These are phyloP conservation scores for Discoglossus pictus DNA, from an alignment of 2,797 vertebrate species.

Conservation along the genomic window DNA sequence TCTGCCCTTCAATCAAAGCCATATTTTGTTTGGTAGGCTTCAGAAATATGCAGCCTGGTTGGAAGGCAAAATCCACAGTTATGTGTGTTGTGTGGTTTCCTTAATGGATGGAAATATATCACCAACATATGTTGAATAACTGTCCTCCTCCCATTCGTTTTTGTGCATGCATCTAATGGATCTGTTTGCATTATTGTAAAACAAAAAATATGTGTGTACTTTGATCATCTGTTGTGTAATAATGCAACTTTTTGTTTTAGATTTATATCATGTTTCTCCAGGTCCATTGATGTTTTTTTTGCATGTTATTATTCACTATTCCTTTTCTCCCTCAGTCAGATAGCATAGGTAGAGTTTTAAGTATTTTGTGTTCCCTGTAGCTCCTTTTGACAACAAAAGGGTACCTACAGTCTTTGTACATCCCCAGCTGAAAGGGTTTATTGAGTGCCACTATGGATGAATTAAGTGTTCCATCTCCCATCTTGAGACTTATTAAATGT, in stretches of 20 bases:
- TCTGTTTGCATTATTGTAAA: background rate
- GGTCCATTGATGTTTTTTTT: background rate
- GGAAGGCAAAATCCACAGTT: background rate
- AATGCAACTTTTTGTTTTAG: background rate
- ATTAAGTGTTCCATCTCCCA: too few species aligned
- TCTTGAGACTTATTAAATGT: too few species aligned
- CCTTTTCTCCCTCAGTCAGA: too few species aligned
- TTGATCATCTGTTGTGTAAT: background rate
- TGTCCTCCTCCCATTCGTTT: background rate
- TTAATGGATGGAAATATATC: constrained; percentile 8
- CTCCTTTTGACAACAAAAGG: too few species aligned
- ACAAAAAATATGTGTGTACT: background rate
- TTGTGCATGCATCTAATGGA: too few species aligned
- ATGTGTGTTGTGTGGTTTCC: background rate
- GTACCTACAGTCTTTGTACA: too few species aligned
- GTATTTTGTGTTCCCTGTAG: too few species aligned
- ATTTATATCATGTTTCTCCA: background rate
- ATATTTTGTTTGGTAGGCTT: background rate
- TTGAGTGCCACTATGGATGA: too few species aligned
- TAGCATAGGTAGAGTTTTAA: too few species aligned
- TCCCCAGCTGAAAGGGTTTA: too few species aligned
- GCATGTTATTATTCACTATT: background rate
- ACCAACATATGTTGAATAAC: background rate
- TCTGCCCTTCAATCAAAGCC: constrained; percentile 23
- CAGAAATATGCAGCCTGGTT: background rate